These are phyloP conservation scores for Cephus spinipes DNA, from an alignment of 2,888 invertebrate species.

Conservation along the genomic window DNA sequence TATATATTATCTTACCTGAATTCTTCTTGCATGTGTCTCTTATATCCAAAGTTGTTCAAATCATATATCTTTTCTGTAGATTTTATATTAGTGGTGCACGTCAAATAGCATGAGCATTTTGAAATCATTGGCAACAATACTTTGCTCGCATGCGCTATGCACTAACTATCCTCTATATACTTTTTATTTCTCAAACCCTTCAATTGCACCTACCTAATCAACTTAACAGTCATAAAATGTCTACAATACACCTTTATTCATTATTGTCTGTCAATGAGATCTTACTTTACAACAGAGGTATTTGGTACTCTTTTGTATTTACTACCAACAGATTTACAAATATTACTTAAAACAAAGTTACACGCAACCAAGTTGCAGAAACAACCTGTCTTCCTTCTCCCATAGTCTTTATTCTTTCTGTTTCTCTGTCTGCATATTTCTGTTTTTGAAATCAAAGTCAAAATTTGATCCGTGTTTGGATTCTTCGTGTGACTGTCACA, in stretches of 20 bases:
- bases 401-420: not conserved
- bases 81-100: constrained; percentile 59
- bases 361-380: constrained; percentile 41
- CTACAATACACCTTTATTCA: not conserved
- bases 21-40: constrained; percentile 12
- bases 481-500: not conserved
- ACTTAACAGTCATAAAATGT: not conserved
- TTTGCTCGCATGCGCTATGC: constrained; percentile 62
- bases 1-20: not conserved
- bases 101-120: constrained; percentile 58
- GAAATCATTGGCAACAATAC: constrained; percentile 47
- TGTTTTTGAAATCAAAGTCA: not conserved
- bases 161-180: constrained; percentile 47
- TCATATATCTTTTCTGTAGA: constrained; percentile 26
- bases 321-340: constrained; percentile 15
- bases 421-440: not conserved
- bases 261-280: not conserved
- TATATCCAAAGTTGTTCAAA: not conserved
- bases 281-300: not conserved
- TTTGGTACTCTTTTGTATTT: not conserved
- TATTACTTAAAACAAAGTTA: constrained; percentile 23
- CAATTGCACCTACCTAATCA: not conserved
- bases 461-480: not conserved
- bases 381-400: constrained; percentile 24
- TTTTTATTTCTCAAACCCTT: constrained; percentile 34